phyloP scores from a whole-genome alignment of 2,797 vertebrate species.

The Poeciliopsis infans region DNA sequence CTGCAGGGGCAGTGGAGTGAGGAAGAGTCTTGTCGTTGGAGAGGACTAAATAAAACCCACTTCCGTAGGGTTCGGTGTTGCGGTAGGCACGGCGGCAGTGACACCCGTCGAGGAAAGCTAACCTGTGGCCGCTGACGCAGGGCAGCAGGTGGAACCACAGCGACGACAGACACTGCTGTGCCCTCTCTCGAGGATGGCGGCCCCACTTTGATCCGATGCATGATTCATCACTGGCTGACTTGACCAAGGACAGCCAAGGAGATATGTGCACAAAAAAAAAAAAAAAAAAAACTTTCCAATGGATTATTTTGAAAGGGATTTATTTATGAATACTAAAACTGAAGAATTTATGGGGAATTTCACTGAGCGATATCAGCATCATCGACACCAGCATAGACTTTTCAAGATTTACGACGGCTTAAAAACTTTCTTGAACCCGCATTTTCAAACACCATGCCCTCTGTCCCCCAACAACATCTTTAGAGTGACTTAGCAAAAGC shows the following conservation, averaged over 20 bases:
- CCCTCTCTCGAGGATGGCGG: constrained; percentile 57
- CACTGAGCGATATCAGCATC: constrained; percentile 9
- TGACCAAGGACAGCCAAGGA: constrained; percentile 74
- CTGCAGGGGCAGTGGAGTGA: constrained; percentile 79
- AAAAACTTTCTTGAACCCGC: constrained; percentile 3
- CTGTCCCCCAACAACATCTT: not conserved
- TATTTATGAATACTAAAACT: constrained; percentile 8
- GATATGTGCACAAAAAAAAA: constrained; percentile 5
- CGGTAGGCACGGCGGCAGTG: constrained; percentile 33
- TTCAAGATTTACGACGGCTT: constrained; percentile 3
- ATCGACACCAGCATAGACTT: not conserved
- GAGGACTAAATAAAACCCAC: constrained; percentile 78
- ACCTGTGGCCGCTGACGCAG: constrained; percentile 56
- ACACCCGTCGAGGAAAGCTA: constrained; percentile 56
- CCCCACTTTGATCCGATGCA: constrained; percentile 72
- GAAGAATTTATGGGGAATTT: constrained; percentile 14
- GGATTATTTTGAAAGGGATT: constrained; percentile 21
- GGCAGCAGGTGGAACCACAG: constrained; percentile 67
- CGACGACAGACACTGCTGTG: constrained; percentile 33
- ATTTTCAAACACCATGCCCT: constrained; percentile 6
- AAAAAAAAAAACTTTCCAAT: constrained; percentile 33
- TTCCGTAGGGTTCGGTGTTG: constrained; percentile 44
- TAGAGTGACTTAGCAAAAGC: not conserved
- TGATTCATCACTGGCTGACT: constrained; percentile 74
- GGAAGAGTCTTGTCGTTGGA: constrained; percentile 68